phyloP scores from a whole-genome alignment of 2,113 vertebrate genomes.

The Lanius collurio region DNA sequence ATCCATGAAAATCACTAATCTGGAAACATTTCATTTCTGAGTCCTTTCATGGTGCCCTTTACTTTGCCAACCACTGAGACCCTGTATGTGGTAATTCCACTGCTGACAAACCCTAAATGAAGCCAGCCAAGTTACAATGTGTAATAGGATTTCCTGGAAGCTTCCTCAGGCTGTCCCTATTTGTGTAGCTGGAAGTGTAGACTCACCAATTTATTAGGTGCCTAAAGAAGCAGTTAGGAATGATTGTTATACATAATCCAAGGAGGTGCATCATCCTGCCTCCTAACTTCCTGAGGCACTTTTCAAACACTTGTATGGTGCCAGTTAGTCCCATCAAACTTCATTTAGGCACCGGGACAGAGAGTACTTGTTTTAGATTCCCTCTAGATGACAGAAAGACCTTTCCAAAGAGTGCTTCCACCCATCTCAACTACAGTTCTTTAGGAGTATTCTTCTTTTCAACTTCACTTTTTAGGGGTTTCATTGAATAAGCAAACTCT shows the following conservation, averaged over 20 bases:
- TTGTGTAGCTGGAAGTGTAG: neutral
- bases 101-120: neutral
- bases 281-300: neutral
- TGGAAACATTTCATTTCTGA: neutral
- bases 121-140: neutral
- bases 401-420: neutral
- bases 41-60: neutral
- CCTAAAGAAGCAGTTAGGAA: neutral
- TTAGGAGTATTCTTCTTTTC: neutral
- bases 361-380: neutral
- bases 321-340: neutral
- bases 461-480: neutral
- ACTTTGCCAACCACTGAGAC: neutral
- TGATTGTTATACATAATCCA: neutral
- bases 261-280: neutral
- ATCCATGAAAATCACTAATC: neutral
- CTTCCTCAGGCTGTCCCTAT: neutral
- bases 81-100: neutral
- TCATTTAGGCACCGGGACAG: neutral
- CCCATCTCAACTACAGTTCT: neutral
- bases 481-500: neutral
- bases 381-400: neutral
- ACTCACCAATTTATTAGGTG: neutral
- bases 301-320: neutral
- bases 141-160: neutral